A percentile compares a stretch with the other conserved stretches of the same genome.
Evolutionary conservation across 1,140 invertebrate genomes (phyloP).

Genomic region (Oreohelix idahoensis): DNA sequence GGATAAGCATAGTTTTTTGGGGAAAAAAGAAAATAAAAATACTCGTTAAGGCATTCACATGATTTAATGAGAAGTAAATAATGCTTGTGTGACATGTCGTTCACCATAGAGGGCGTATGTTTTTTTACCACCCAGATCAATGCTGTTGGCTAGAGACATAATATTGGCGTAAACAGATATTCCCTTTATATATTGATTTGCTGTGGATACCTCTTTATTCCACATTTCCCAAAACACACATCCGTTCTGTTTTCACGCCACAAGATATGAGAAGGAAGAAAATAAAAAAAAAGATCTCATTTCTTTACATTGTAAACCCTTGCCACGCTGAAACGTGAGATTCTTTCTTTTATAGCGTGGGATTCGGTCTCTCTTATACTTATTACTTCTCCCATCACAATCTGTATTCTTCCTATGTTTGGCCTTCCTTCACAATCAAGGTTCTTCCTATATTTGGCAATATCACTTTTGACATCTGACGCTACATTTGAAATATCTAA

Average conservation of each 20-base stretch:
- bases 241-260: neutral
- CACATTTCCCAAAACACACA: neutral
- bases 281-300: neutral
- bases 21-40: neutral
- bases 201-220: neutral
- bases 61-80: slow-evolving; percentile 8
- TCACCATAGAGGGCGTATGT: neutral
- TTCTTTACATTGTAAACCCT: neutral
- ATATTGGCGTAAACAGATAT: neutral
- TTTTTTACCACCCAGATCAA: neutral
- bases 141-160: neutral
- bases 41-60: neutral
- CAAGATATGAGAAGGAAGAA: neutral
- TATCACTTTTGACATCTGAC: too few species aligned
- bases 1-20: too few species aligned
- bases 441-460: too few species aligned
- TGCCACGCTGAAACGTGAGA: neutral
- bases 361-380: too few species aligned
- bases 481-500: too few species aligned
- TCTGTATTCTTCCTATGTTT: too few species aligned
- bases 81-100: neutral
- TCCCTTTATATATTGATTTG: slow-evolving; percentile 6
- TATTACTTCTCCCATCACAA: too few species aligned
- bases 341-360: neutral
- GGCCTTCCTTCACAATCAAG: too few species aligned